Evolutionary conservation across 1,140 invertebrate species (phyloP), one percentile per base, ranked within the genome.

Genomic region (Cydia splendana): DNA sequence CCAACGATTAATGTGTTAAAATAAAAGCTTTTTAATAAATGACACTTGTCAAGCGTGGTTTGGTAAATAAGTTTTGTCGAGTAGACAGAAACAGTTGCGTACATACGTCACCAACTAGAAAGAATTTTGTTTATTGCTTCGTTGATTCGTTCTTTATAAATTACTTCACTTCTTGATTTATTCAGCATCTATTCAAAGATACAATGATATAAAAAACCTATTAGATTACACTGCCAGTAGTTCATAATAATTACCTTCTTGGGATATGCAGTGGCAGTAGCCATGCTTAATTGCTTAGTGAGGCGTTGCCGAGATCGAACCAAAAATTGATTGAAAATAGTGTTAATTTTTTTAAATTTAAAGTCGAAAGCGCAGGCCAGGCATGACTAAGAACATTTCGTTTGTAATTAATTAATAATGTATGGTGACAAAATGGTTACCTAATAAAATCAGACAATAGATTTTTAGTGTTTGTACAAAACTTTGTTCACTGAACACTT

Each of bases 11-110:
- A 82, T 81, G 74, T 65, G 65, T 69, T 65, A 30, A 65, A 73
- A 79, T 79, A 80, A 76, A 77, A 81, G 74, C 75, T 75, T 79
- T 77, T 79, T 80, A 81, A 82, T 81, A 78, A 81, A 78, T 81
- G 77, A 74, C 62, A 34, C 69, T 65, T 75, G 53, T 78, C 65
- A 69, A 69, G 12, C 13, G 28, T n/a, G 28, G 77, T 81, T 78
- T 75, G 76, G 53, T 76, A 30, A 67, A 69, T 65, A 69, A 38
- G 65, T 65, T 69, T 75, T 34, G 80, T 65, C 65, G 75, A 62
- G 42, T 65, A 51, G 84, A 81, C 75, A 75, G 18, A 12, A 48
- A 65, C 84, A 85, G 84, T 80, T 85, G 84, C 73, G 80, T 38
- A 62, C 76, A 75, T 67, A 82, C 81, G 80, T 83, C 84, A 83